A percentile compares a stretch with the other conserved stretches of the same genome.
Evolutionary conservation across 2,113 vertebrate genomes (phyloP).

Genomic region (Argyrosomus japonicus): DNA sequence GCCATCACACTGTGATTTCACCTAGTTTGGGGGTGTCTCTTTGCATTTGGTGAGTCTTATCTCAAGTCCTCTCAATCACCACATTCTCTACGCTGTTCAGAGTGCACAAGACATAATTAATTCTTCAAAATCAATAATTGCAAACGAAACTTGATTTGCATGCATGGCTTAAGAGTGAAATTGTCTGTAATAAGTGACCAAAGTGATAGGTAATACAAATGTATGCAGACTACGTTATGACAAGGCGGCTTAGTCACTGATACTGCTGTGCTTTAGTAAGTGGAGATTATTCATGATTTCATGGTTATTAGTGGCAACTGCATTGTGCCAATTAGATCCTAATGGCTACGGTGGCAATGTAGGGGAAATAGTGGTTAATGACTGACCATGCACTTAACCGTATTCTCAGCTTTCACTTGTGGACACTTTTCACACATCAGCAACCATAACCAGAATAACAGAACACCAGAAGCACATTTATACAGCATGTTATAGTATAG

Average conservation of each 20-base stretch:
- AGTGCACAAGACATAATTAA: slow-evolving; percentile 7
- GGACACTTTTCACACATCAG: slow-evolving; percentile 16
- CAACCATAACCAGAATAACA: slow-evolving; percentile 12
- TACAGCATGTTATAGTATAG: not conserved
- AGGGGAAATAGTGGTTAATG: slow-evolving; percentile 29
- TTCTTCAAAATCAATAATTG: slow-evolving; percentile 17
- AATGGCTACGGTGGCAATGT: slow-evolving; percentile 31
- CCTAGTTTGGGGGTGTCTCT: slow-evolving; percentile 50
- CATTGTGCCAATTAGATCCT: slow-evolving; percentile 31
- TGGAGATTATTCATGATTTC: slow-evolving; percentile 37
- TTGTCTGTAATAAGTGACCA: not conserved
- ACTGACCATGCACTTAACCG: slow-evolving; percentile 28
- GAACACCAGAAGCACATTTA: not conserved
- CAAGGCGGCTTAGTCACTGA: slow-evolving; percentile 19
- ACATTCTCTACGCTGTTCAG: not conserved
- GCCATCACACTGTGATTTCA: slow-evolving; percentile 68
- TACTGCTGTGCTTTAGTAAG: slow-evolving; percentile 32
- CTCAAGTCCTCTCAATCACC: slow-evolving; percentile 30
- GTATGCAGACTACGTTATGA: not conserved
- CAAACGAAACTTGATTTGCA: not conserved
- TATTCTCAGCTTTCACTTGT: slow-evolving; percentile 38
- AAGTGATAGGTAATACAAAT: not conserved
- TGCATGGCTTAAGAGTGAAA: not conserved
- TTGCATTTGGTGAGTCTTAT: slow-evolving; percentile 17
- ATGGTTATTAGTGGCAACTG: slow-evolving; percentile 11